A percentile compares a stretch with the other conserved stretches of the same genome.
These are phyloP conservation scores for Stenodera caucasica DNA, from an alignment of 2,888 invertebrate genomes.

Conservation along the genomic window DNA sequence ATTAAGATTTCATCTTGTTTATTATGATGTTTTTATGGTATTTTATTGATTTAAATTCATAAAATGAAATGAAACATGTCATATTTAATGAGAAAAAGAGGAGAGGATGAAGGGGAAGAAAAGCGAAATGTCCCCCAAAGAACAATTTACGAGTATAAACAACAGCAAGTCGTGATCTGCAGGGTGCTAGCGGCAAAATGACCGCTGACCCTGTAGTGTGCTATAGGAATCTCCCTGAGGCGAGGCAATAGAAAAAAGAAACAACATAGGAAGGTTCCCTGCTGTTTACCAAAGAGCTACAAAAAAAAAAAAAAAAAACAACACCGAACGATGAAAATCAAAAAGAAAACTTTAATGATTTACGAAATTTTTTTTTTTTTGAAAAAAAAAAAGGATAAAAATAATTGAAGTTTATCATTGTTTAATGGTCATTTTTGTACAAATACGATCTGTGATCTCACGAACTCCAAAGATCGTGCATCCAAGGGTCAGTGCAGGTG, in stretches of 20 bases:
- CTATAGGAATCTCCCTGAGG: constrained; percentile 34
- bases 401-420: no score
- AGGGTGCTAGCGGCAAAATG: constrained; percentile 27
- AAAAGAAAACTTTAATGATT: no score
- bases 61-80: no score
- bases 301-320: background rate
- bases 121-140: no score
- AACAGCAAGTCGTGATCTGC: constrained; percentile 26
- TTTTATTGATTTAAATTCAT: no score
- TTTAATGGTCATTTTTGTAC: constrained; percentile 7
- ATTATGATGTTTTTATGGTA: no score
- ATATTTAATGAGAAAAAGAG: no score
- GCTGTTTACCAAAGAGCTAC: background rate
- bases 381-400: background rate
- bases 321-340: no score
- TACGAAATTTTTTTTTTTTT: constrained; percentile 1
- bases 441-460: constrained; percentile 6
- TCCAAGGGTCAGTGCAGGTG: constrained; percentile 18
- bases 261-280: background rate
- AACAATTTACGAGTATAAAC: background rate
- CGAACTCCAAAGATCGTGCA: constrained; percentile 6
- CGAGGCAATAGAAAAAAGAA: background rate
- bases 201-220: constrained; percentile 34
- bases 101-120: no score
- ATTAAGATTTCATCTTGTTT: background rate